Base-by-base conservation (phyloP, 2,888 invertebrate species). In the Microplitis deprimator region DNA sequence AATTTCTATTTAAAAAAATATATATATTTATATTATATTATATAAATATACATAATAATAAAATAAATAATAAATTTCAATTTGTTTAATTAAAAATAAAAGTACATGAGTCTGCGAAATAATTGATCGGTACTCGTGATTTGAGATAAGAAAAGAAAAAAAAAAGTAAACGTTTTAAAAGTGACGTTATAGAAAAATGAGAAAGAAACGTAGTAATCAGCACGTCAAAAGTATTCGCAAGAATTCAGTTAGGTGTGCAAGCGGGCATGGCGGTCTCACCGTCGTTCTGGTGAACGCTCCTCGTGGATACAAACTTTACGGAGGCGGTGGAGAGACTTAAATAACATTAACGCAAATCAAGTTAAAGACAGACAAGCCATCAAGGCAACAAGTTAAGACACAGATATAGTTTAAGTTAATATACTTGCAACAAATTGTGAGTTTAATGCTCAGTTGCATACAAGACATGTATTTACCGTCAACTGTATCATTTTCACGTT, bases 401-500 rank as follows among this genome's bases (percentile, higher is more conserved):
- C 50, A 50, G 50, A 50, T 13, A 50, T 10, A 13, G 10, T 13
- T 50, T 50, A 50, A 50, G 50, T 50, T 50, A 50, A 50, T 50
- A 50, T 50, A 50, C 50, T 64, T 72, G 64, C 62, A 50, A 73
- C 73, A 59, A 67, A 60, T 65, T 67, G 65, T 73, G 67, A 65
- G 38, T 59, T 73, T 13, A 50, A 50, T 50, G 50, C 10, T 50
- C 50, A 50, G 10, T 50, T 50, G 13, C 50, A 50, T 50, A 50
- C 50, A 13, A 13, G 8, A 50, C 73, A 67, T 67, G 67, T 68
- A 39, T 67, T 50, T 73, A 73, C 65, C 67, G 59, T 29, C 73
- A 73, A 65, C 73, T 67, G 13, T 73, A 65, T 73, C 73, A 73
- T 73, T 73, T 73, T 73, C 73, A 73, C 73, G 65, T 73, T 67